Base-by-base conservation (phyloP, 1,140 invertebrate genomes). In the Popillia japonica region DNA sequence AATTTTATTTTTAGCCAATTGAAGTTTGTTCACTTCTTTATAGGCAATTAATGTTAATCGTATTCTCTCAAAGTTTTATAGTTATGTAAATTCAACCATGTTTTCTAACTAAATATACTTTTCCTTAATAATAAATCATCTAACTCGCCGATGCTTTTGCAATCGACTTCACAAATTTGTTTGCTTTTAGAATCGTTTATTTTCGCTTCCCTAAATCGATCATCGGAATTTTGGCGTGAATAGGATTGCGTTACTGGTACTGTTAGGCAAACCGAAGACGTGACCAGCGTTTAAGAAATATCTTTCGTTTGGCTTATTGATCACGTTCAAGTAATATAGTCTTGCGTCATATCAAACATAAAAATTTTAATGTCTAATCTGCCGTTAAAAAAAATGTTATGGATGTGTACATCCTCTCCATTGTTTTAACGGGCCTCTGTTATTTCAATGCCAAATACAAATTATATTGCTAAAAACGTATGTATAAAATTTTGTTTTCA, bases 171-270 rank as follows among this genome's bases (percentile, higher is more conserved):
- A 27, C 22, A 27, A 20, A 68, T 9, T 68, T 22, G 20, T 34
- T 68, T 11, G 61, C 22, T 22, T 68, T 68, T 22, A 23, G 61
- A 48, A 68, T 68, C 22, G 27, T 27, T 68, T 68, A 27, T 34
- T 68, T 68, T 68, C 22, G 20, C 8, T 68, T 10, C 17, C 27
- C 22, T 22, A 22, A 68, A 68, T 23, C 22, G 48, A 55, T 55
- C 48, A 55, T 14, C 48, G 14, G 48, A 55, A 7, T 6, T 55
- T 55, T 17, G 3, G 17, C 48, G 11, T 55, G 6, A 55, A n/a
- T 14, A n/a, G 48, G 17, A 55, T 55, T 17, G 48, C 59, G 20
- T 20, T 17, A 61, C 0, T 20, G 14, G 8, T 61, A 61, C 61
- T 27, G 61, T 27, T 27, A 68, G 22, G 61, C 61, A 68, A 68